A percentile compares a stretch with the other conserved stretches of the same genome.
These are phyloP conservation scores for Eurois occulta DNA, from an alignment of 2,888 invertebrate species.

Conservation along the genomic window DNA sequence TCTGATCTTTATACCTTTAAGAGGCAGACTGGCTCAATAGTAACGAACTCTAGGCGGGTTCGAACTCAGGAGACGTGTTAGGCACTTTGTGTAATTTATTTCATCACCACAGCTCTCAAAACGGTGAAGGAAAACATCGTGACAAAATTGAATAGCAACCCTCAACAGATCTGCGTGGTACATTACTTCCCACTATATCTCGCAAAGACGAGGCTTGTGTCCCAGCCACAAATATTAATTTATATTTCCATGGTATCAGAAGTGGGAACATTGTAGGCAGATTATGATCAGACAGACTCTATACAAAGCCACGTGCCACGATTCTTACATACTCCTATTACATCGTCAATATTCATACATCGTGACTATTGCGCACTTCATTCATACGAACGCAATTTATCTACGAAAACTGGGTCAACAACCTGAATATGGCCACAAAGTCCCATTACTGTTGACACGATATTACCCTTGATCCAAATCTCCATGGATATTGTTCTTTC, in stretches of 20 bases:
- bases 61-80: neutral
- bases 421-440: neutral
- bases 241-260: neutral
- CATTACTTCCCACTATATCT: neutral
- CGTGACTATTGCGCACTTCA: neutral
- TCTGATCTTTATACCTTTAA: neutral
- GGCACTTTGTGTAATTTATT: neutral
- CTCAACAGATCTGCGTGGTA: neutral
- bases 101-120: neutral
- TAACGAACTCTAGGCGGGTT: neutral
- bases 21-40: neutral
- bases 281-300: neutral
- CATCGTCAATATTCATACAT: neutral
- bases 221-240: neutral
- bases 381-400: neutral
- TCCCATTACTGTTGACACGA: conserved; percentile 21
- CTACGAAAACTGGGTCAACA: neutral
- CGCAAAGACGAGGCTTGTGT: neutral
- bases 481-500: conserved; percentile 38
- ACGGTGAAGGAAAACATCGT: neutral
- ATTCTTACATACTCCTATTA: neutral
- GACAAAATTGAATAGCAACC: neutral
- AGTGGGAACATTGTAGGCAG: neutral
- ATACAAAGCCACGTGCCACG: neutral
- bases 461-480: conserved; percentile 31